Evolutionary conservation across 2,113 vertebrate species (phyloP), one percentile per base, ranked within the genome.

Genomic region (Sterna hirundo): DNA sequence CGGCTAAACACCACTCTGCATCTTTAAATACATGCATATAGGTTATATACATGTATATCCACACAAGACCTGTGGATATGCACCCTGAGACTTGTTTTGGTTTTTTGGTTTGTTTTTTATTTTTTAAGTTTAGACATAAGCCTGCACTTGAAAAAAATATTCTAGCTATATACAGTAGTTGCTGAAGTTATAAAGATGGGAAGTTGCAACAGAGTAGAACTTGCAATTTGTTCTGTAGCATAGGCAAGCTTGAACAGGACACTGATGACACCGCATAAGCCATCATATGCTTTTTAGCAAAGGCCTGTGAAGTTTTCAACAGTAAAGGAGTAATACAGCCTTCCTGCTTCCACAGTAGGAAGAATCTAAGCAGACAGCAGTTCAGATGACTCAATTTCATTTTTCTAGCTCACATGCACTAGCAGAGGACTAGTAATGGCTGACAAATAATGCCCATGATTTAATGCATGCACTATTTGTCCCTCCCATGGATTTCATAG

Each of bases 241-340:
- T 0, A 60, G 7, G 22, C 9, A 60, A 25, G 46, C 36, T 82
- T 60, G 29, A 76, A 72, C 6, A 60, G 29, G 38, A 70, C 20
- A 40, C 9, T 46, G 57, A 46, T 36, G 22, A 38, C 16, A 29
- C 8, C 70, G 46, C 0, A 0, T 36, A 51, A 88, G 12, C 8
- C 32, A 70, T 51, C 17, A 32, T 25, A 44, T 5, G 20, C 29
- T 60, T 84, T 87, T 79, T 29, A 83, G 32, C 57, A 86, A 80
- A 76, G 11, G 29, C 38, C 61, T 74, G 44, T 23, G 7, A 80
- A n/a, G 6, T 38, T 54, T 64, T 23, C 60, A 55, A 52, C 5
- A 69, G 17, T 30, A 52, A 79, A 90, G 21, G 6, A 55, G 4
- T 64, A 89, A 87, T 4, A 44, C 6, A 68, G 17, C 5, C 32